phyloP scores from a whole-genome alignment of 1,140 invertebrate species.

The Brachionus calyciflorus region DNA sequence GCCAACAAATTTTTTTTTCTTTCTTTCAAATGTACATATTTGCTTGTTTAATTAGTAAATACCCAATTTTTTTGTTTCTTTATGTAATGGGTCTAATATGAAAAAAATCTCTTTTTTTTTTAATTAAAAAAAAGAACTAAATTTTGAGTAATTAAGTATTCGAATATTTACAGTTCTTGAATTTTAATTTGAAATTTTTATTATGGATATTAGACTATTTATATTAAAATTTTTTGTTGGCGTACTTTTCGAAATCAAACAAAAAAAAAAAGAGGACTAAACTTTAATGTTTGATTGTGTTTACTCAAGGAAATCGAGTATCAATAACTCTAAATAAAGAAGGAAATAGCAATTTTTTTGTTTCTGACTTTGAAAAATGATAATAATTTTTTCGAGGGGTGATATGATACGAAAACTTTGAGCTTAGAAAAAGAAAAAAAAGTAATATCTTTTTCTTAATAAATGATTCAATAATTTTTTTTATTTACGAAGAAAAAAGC shows the following conservation, averaged over 20 bases:
- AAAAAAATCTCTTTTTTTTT: too few relatives aligned
- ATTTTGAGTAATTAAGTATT: constrained; percentile 13
- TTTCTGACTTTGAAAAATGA: constrained; percentile 38
- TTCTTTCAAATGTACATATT: constrained; percentile 22
- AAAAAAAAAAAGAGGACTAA: too few relatives aligned
- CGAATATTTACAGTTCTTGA: constrained; percentile 8
- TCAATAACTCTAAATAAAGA: background rate
- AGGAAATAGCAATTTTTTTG: too few relatives aligned
- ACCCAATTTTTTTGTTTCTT: constrained; percentile 1
- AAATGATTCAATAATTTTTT: constrained; percentile 11
- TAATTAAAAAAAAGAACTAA: constrained; percentile 10
- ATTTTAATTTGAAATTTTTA: constrained; percentile 24
- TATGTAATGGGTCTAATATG: background rate
- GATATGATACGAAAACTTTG: too few relatives aligned
- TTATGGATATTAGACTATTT: background rate
- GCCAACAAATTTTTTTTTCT: background rate
- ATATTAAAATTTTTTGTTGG: background rate
- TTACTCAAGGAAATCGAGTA: constrained; percentile 22
- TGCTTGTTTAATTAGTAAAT: constrained; percentile 24
- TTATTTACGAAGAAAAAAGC: background rate
- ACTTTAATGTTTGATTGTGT: too few relatives aligned
- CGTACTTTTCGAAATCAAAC: constrained; percentile 14
- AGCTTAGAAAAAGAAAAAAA: background rate
- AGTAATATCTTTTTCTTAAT: background rate
- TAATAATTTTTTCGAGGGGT: too few relatives aligned